Conservation (phyloP, 2,113 vertebrate species). For the Rhynchomys soricoides region DNA sequence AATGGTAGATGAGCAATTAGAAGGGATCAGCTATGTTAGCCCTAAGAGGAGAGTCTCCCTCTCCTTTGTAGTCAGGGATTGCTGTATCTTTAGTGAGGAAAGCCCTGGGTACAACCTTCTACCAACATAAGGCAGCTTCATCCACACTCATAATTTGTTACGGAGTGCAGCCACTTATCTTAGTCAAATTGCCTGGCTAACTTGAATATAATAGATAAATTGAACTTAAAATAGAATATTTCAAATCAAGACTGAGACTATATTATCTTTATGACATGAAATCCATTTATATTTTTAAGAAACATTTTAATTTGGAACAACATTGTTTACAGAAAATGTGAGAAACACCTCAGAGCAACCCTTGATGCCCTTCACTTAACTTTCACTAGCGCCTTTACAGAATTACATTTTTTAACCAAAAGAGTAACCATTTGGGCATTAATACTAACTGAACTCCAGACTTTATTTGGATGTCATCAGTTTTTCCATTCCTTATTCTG, state of each 20-base stretch:
- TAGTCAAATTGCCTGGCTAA: neutral
- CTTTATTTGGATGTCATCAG: neutral
- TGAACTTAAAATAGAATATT: neutral
- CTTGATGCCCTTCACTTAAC: neutral
- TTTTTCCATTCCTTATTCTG: neutral
- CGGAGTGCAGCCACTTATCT: neutral
- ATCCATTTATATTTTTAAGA: neutral
- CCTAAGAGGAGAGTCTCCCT: neutral
- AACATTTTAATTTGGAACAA: conserved; percentile 4
- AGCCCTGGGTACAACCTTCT: neutral
- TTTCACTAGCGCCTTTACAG: neutral
- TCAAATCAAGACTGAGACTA: neutral
- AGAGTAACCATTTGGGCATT: neutral
- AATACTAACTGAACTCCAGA: neutral
- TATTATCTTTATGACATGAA: neutral
- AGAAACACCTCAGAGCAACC: neutral
- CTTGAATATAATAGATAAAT: too few relatives aligned
- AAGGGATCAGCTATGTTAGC: neutral
- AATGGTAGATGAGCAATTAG: neutral
- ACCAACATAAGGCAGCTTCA: neutral
- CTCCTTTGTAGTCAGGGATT: neutral
- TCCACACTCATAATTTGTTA: neutral
- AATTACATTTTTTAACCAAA: neutral
- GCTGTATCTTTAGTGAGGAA: neutral
- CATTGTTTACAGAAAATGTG: neutral